Evolutionary conservation across 1,140 invertebrate genomes (phyloP).

Genomic region (Papilio xuthus): DNA sequence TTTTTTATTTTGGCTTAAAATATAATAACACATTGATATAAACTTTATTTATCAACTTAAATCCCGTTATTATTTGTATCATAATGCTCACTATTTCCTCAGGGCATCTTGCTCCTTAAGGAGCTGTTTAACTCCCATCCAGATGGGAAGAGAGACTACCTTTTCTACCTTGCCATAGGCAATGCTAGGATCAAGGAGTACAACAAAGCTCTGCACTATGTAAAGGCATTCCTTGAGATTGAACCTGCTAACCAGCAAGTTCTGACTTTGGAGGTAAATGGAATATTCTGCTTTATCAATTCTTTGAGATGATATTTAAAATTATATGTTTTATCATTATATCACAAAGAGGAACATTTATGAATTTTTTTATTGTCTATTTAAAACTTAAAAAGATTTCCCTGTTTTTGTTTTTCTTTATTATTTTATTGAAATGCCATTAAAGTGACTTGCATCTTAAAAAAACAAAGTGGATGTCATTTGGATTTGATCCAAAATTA

Average conservation of each 20-base stretch:
- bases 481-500: not conserved
- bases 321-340: too few species aligned
- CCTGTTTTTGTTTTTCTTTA: not conserved
- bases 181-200: slow-evolving; percentile 96
- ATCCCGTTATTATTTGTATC: too few species aligned
- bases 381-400: too few species aligned
- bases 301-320: too few species aligned
- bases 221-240: slow-evolving; percentile 90
- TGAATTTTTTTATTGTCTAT: too few species aligned
- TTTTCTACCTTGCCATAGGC: slow-evolving; percentile 97
- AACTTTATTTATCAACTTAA: too few species aligned
- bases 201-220: slow-evolving; percentile 90
- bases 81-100: slow-evolving; percentile 41
- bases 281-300: not conserved
- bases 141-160: slow-evolving; percentile 93
- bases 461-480: not conserved
- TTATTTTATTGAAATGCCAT: not conserved
- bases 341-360: too few species aligned
- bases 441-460: not conserved
- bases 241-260: slow-evolving; percentile 97
- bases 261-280: slow-evolving; percentile 81
- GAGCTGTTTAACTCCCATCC: slow-evolving; percentile 90
- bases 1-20: slow-evolving; percentile 10
- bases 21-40: not conserved
- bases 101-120: slow-evolving; percentile 92